phyloP scores from a whole-genome alignment of 1,140 invertebrate genomes.

The Cydia fagiglandana region DNA sequence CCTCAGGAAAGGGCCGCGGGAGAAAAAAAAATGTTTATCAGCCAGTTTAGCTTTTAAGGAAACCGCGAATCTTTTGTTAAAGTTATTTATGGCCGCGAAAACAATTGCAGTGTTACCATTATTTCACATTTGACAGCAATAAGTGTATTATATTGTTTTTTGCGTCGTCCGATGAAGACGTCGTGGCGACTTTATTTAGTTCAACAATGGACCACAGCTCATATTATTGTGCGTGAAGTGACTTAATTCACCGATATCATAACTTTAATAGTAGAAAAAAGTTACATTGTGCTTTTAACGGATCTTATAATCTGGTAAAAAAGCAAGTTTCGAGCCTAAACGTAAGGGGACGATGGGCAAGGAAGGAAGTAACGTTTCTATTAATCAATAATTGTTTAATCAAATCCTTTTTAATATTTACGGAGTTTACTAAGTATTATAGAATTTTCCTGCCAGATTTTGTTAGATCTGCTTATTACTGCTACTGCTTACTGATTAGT shows the following conservation, averaged over 20 bases:
- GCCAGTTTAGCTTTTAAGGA: slow-evolving; percentile 76
- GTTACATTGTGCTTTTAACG: slow-evolving; percentile 12
- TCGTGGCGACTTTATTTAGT: slow-evolving; percentile 53
- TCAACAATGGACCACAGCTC: slow-evolving; percentile 44
- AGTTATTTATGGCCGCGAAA: slow-evolving; percentile 74
- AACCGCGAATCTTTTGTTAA: slow-evolving; percentile 76
- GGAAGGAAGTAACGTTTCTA: neutral
- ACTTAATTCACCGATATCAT: slow-evolving; percentile 28
- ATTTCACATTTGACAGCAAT: slow-evolving; percentile 75
- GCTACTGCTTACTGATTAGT: no score
- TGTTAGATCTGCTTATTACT: no score
- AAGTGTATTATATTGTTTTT: slow-evolving; percentile 68
- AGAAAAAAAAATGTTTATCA: slow-evolving; percentile 75
- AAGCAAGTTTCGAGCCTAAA: neutral
- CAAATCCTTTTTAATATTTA: neutral
- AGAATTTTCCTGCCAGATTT: no score
- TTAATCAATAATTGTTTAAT: neutral
- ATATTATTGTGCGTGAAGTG: slow-evolving; percentile 41
- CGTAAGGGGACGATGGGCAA: neutral
- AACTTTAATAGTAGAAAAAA: slow-evolving; percentile 29
- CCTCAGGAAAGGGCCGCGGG: slow-evolving; percentile 67
- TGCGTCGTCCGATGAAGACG: slow-evolving; percentile 62
- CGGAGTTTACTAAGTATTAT: neutral
- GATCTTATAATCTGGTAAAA: neutral
- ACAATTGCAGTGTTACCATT: slow-evolving; percentile 76